A percentile compares a stretch with the other conserved stretches of the same genome.
Conservation (phyloP, 2,888 invertebrate species). For the Meteorus cinctellus region DNA sequence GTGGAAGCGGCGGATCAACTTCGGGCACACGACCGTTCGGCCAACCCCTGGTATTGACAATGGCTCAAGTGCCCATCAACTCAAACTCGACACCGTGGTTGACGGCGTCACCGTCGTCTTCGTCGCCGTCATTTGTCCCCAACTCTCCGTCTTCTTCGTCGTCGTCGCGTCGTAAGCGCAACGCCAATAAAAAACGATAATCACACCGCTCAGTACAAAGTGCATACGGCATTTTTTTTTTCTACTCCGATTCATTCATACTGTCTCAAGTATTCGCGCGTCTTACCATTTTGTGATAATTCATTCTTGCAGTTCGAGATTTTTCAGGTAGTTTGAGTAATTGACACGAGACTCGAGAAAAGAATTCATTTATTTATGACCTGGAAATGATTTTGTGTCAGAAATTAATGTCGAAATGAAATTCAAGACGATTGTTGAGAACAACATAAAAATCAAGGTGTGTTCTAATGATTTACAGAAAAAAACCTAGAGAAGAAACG, state of each 20-base stretch:
- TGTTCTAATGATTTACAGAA: too few relatives aligned
- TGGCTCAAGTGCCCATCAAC: constrained; percentile 59
- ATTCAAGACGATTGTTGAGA: too few relatives aligned
- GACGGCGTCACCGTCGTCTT: neutral
- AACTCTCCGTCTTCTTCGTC: constrained; percentile 45
- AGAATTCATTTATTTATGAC: too few relatives aligned
- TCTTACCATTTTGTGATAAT: neutral
- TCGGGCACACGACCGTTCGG: constrained; percentile 83
- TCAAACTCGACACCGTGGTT: constrained; percentile 59
- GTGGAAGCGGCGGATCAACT: constrained; percentile 71
- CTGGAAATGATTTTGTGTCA: too few relatives aligned
- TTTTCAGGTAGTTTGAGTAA: too few relatives aligned
- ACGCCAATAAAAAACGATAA: constrained; percentile 72
- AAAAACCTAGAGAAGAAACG: too few relatives aligned
- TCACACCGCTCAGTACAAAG: constrained; percentile 48
- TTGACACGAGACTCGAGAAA: too few relatives aligned
- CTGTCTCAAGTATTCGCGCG: constrained; percentile 46
- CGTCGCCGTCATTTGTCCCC: neutral
- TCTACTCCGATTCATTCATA: constrained; percentile 57
- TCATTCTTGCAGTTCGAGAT: too few relatives aligned
- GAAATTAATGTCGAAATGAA: too few relatives aligned
- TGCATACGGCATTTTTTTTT: neutral
- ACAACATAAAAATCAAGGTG: too few relatives aligned
- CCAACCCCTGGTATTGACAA: constrained; percentile 82
- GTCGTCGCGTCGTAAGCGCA: constrained; percentile 67